Evolutionary conservation across 2,113 vertebrate genomes (phyloP), one percentile per base, ranked within the genome.

Genomic region (Bagarius yarrelli): DNA sequence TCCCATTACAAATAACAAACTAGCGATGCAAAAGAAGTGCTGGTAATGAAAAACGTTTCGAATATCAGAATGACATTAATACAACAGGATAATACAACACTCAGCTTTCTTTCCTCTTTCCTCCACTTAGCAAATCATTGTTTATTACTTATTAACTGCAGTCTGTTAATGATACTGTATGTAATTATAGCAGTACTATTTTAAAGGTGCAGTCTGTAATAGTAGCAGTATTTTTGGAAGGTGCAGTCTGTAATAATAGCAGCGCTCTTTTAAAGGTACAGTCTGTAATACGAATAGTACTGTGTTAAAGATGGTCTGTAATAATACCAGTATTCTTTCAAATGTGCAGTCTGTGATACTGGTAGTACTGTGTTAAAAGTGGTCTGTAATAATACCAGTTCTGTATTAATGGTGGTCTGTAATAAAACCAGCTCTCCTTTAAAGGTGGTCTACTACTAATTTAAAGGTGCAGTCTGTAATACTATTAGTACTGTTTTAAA

Each of bases 21-120:
- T 64, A 40, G 77, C 61, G 57, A 25, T 79, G 30, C 61, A 1
- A 44, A 19, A 81, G 30, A 73, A 9, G 47, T 71, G 61, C 25
- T 50, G 92, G 92, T 84, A 90, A 94, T n/a, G 87, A 87, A 75
- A 81, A 40, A 25, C 8, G 15, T 71, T 27, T 40, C 25, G 27
- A 27, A 71, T 50, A 71, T 30, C 44, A 52, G 27, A 71, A 71
- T 19, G 19, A 71, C 16, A 52, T 25, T 27, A 19, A 11, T 30
- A 52, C 8, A 53, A 30, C 15, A 71, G 27, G 84, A 86, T 87
- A 87, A 83, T 64, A 73, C 75, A 55, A 72, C 53, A 67, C 59
- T 32, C 23, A 30, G 40, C 60, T 40, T 56, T 14, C 30, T 19
- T 36, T 44, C 16, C 30, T 14, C 30, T 19, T 36, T 44, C 16